Conservation (phyloP, 2,113 vertebrate species). For the Phalacrocorax pelagicus region DNA sequence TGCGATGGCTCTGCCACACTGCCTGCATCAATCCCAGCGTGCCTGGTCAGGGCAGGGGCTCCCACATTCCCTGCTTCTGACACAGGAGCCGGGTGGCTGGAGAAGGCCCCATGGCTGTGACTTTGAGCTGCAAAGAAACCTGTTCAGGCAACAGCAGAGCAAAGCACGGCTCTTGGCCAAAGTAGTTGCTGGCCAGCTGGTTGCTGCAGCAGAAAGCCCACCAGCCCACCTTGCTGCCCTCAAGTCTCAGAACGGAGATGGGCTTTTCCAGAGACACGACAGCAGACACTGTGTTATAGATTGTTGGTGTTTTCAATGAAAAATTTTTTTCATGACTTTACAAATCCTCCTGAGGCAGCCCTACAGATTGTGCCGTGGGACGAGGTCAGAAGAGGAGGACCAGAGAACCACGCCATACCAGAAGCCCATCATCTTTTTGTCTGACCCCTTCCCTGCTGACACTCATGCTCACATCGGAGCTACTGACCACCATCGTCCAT, state of each 20-base stretch:
- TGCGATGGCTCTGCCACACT: background rate
- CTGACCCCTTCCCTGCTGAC: background rate
- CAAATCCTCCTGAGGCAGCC: background rate
- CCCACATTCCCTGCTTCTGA: fast-evolving
- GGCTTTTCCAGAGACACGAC: background rate
- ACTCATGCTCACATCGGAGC: background rate
- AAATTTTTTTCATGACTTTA: background rate
- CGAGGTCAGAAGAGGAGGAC: background rate
- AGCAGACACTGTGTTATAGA: background rate
- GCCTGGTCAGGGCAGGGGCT: no score
- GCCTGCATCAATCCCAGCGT: background rate
- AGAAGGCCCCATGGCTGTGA: fast-evolving
- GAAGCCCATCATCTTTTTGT: background rate
- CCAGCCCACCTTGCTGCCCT: background rate
- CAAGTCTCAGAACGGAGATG: fast-evolving
- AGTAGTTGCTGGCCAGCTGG: background rate
- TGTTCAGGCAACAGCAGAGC: background rate
- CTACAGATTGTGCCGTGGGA: background rate
- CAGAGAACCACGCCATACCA: fast-evolving
- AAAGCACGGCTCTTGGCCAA: fast-evolving
- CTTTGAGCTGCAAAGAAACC: background rate
- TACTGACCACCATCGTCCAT: background rate
- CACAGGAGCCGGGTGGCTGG: fast-evolving
- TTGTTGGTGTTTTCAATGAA: background rate
- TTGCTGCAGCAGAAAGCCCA: background rate